Evolutionary conservation across 2,113 vertebrate genomes (phyloP).

Genomic region (Aptenodytes patagonicus): DNA sequence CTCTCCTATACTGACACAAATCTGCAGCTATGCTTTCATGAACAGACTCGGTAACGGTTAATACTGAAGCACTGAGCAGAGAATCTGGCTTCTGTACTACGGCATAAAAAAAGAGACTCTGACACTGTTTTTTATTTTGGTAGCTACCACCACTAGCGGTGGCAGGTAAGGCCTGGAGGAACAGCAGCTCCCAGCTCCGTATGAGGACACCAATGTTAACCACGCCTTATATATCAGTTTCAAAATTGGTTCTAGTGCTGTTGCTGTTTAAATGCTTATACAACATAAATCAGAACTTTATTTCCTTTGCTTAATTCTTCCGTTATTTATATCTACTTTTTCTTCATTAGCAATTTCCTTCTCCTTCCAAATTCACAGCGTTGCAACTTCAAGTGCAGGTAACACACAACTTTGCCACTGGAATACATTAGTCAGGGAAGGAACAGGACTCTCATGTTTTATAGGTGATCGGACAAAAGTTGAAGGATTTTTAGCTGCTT

Average conservation of each 20-base stretch:
- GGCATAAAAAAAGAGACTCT: background rate
- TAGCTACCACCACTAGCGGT: accelerated
- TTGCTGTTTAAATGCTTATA: background rate
- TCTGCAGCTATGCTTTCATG: background rate
- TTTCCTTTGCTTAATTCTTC: background rate
- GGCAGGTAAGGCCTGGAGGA: background rate
- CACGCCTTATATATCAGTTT: accelerated
- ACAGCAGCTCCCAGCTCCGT: background rate
- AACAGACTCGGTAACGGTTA: background rate
- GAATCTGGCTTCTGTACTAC: background rate
- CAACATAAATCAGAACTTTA: background rate
- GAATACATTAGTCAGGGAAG: background rate
- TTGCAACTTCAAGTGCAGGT: background rate
- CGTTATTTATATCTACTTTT: background rate
- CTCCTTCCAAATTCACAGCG: background rate
- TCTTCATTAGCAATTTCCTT: background rate
- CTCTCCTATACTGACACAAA: background rate
- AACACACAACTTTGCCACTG: background rate
- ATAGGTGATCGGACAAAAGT: background rate
- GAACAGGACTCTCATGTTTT: background rate
- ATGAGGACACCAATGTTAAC: background rate
- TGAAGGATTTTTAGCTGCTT: background rate
- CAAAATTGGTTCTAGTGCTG: background rate
- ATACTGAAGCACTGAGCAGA: background rate
- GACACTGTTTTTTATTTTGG: background rate